Evolutionary conservation across 92 coral and sea anemone species (phyloP), one percentile per base, ranked within the genome.

Genomic region (Paramuricea clavata): DNA sequence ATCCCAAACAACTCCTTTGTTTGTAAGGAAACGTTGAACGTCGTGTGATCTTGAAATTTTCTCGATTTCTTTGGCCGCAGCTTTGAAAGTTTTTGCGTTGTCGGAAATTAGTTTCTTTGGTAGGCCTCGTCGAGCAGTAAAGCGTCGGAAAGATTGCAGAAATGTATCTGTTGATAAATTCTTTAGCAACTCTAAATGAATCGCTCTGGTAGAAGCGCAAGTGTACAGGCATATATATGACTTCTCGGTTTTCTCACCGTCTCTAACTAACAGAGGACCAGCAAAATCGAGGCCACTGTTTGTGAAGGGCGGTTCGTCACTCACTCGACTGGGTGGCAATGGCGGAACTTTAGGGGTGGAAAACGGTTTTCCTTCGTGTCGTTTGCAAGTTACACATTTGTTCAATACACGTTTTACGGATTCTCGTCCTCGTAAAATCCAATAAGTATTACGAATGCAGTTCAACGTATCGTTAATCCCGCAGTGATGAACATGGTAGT

Each of bases 351-450:
- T 68, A 10, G 68, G 56, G 6, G 67, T 47, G 21, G 16, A 15
- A 41, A 82, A 82, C 31, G 87, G 30, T 19, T 70, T 70, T 1
- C 67, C 87, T 49, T 82, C 87, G 39, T 0, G 17, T 68, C 27
- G 28, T 30, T 73, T 82, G 79, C 79, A 82, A 2, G 26, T 44
- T 3, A 68, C 34, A 17, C 81, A 74, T 11, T 1, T 10, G 2
- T 13, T 44, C 7, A 49, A 0, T 2, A 74, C 59, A 23, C 35
- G 23, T 25, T 72, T 72, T 0, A 72, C 78, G 23, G 11, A 1
- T 72, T 72, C 78, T 41, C 78, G 47, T 1, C 78, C 78, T 19
- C 78, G 52, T 41, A 72, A 10, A 6, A 72, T 41, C 78, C 54
- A 72, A 41, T 72, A 35, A 9, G 9, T 72, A 0, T 41, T 17